A percentile compares a stretch with the other conserved stretches of the same genome.
These are phyloP conservation scores for Bombycilla garrulus DNA, from an alignment of 2,113 vertebrate species.

Conservation along the genomic window DNA sequence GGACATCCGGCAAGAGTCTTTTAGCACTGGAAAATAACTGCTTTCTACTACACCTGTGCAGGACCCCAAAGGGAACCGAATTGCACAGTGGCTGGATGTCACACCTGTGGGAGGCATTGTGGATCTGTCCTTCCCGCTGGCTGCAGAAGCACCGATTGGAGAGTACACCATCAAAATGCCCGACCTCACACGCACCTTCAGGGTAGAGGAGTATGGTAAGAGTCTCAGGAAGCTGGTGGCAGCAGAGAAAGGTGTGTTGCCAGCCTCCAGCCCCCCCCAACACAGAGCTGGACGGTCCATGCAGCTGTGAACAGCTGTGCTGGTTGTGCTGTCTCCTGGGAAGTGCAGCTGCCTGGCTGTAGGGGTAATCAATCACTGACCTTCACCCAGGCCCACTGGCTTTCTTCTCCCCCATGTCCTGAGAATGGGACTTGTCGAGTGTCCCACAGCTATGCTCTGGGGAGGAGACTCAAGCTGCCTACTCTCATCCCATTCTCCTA, in stretches of 20 bases:
- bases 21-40: background rate
- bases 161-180: slow-evolving; percentile 32
- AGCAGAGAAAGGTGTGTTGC: background rate
- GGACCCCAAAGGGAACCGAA: slow-evolving; percentile 56
- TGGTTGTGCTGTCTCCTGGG: background rate
- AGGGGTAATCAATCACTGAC: background rate
- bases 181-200: background rate
- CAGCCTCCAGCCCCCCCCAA: background rate
- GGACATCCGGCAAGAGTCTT: background rate
- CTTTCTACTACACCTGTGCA: background rate
- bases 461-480: background rate
- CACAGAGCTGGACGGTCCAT: background rate
- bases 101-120: slow-evolving; percentile 30
- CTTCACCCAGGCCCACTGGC: background rate
- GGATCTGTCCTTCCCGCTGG: slow-evolving; percentile 55
- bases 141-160: slow-evolving; percentile 29
- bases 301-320: background rate
- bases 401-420: background rate
- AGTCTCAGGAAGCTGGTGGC: background rate
- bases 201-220: slow-evolving; percentile 62
- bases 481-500: background rate
- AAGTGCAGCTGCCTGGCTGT: background rate
- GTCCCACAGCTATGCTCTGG: background rate
- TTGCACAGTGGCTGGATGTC: slow-evolving; percentile 51
- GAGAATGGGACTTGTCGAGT: background rate